phyloP scores from a whole-genome alignment of 2,797 vertebrate genomes.

The Neopelma chrysocephalum region DNA sequence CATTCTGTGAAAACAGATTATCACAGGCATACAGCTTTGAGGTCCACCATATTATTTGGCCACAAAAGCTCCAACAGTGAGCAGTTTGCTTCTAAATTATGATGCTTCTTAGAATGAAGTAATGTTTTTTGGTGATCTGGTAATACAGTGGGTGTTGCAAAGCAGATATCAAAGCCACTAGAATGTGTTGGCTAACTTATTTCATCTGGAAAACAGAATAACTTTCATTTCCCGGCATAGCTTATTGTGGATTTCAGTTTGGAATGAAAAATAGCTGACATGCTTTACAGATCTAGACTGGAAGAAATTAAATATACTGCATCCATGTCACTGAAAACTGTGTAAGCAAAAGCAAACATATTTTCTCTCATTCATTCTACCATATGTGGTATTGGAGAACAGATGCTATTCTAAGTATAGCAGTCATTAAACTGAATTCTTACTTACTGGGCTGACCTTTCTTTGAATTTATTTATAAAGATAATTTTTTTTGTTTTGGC shows the following conservation, averaged over 20 bases:
- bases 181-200: not conserved
- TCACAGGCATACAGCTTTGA: not conserved
- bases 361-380: not conserved
- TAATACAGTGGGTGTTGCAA: not conserved
- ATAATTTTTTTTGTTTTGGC: not conserved
- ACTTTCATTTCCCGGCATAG: not conserved
- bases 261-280: not conserved
- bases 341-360: not conserved
- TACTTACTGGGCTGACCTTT: constrained; percentile 4
- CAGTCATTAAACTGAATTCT: not conserved
- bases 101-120: not conserved
- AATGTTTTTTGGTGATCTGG: not conserved
- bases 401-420: constrained; percentile 24
- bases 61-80: not conserved
- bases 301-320: not conserved
- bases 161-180: not conserved
- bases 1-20: not conserved
- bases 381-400: not conserved
- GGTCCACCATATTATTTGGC: not conserved
- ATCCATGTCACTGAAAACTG: not conserved
- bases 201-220: not conserved
- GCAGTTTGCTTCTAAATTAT: not conserved
- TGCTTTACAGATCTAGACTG: not conserved
- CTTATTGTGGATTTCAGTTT: not conserved
- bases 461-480: constrained; percentile 30